Percentiles rank a stretch among this genome's conserved stretches.
phyloP scores from a whole-genome alignment of 2,797 vertebrate species.

The Alectoris magna region DNA sequence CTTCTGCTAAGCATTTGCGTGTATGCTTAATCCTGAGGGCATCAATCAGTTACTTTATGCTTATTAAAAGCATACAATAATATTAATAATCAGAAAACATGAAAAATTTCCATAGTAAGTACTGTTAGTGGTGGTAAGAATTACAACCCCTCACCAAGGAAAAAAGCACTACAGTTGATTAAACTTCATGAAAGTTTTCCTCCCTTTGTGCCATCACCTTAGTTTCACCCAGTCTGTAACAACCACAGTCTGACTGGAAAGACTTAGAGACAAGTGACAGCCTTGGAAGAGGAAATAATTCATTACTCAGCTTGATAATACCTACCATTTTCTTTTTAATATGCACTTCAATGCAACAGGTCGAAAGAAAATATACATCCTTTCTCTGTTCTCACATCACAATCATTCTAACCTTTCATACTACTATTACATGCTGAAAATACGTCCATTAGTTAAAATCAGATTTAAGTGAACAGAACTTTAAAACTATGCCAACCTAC shows the following conservation, averaged over 20 bases:
- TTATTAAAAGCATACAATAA: background rate
- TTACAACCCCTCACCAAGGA: background rate
- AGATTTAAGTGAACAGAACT: background rate
- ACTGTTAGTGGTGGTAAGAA: background rate
- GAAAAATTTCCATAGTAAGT: background rate
- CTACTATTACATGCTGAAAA: background rate
- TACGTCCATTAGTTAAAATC: background rate
- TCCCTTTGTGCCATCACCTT: background rate
- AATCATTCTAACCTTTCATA: background rate
- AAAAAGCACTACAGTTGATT: background rate
- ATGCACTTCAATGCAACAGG: background rate
- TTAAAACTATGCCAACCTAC: background rate
- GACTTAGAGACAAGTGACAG: background rate
- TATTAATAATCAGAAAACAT: background rate
- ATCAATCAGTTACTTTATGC: background rate
- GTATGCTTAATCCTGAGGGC: background rate
- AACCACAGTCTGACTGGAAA: background rate
- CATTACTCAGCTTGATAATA: background rate
- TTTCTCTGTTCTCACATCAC: background rate
- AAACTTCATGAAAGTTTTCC: background rate
- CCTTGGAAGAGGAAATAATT: background rate
- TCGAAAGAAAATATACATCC: background rate
- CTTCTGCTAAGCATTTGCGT: background rate
- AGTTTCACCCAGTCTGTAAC: background rate
- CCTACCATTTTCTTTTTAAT: background rate